Base-by-base conservation (phyloP, 2,888 invertebrate genomes). In the Mellilla xanthometata region DNA sequence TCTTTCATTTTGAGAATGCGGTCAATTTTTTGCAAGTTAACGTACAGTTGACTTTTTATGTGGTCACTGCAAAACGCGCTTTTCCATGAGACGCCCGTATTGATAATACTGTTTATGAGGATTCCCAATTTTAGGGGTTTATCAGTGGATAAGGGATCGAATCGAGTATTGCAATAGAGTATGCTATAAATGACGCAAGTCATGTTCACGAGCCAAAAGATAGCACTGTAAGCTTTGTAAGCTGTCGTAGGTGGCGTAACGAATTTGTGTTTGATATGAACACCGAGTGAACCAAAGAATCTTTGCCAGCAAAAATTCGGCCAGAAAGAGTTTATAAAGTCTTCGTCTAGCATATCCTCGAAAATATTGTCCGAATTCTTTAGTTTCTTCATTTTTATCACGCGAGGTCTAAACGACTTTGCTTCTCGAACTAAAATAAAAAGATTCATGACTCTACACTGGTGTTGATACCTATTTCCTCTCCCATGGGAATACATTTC, bases 11-110 rank as follows among this genome's bases (percentile, higher is more conserved):
- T 63, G 1, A 84, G 35, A 12, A 48, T 50, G 6, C 75, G 64
- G 41, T 83, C 80, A 15, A 82, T 64, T 57, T 63, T 80, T 50
- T 83, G 83, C 19, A 83, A 51, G 38, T 80, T 81, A 0, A 83
- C 78, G 40, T 73, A 81, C 3, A 83, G 52, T 48, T 72, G 65
- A 33, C 73, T 66, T 39, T 61, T 58, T 11, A 46, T 38, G 12
- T 60, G 49, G 2, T 59, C 56, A 2, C 53, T 49, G 22, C 12
- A 32, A 3, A 67, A 54, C 42, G 65, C 59, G 39, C 69, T 77
- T 31, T 59, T 60, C 50, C 60, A 67, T 2, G 70, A 58, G 7
- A 72, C 49, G 1, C 60, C 41, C 2, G 58, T 31, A 13, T 64
- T 68, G 12, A 65, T 54, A 0, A 54, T 15, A 8, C 63, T 61